A percentile compares a stretch with the other conserved stretches of the same genome.
Conservation (phyloP, 2,797 vertebrate genomes). For the Bucorvus abyssinicus region DNA sequence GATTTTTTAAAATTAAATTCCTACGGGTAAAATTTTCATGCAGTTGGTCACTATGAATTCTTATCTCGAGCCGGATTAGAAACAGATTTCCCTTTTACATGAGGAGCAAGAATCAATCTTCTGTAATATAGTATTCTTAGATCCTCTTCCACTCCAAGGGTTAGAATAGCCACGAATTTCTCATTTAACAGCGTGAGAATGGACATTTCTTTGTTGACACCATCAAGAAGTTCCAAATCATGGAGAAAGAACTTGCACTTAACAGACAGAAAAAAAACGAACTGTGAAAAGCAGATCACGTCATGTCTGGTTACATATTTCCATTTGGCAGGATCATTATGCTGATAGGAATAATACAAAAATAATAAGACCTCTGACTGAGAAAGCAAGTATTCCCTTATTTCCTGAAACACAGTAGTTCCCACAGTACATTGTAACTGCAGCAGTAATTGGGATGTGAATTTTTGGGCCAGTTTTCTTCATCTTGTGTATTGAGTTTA, state of each 20-base stretch:
- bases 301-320: not conserved
- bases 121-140: not conserved
- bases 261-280: not conserved
- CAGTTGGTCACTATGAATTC: constrained; percentile 20
- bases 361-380: not conserved
- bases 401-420: not conserved
- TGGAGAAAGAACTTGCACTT: not conserved
- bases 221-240: constrained; percentile 13
- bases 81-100: constrained; percentile 11
- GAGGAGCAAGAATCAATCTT: constrained; percentile 10
- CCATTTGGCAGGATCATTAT: not conserved
- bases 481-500: not conserved
- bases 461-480: not conserved
- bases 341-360: not conserved
- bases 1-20: not conserved
- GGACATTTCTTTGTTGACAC: not conserved
- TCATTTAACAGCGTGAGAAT: not conserved
- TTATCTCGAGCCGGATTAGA: constrained; percentile 20
- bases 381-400: constrained; percentile 3
- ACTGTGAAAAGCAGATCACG: constrained; percentile 11
- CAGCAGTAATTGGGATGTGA: not conserved
- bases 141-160: not conserved
- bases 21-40: not conserved
- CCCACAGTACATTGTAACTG: not conserved
- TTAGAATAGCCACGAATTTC: not conserved